Conservation (phyloP, 2,797 vertebrate genomes). For the Chrysocyon brachyurus region DNA sequence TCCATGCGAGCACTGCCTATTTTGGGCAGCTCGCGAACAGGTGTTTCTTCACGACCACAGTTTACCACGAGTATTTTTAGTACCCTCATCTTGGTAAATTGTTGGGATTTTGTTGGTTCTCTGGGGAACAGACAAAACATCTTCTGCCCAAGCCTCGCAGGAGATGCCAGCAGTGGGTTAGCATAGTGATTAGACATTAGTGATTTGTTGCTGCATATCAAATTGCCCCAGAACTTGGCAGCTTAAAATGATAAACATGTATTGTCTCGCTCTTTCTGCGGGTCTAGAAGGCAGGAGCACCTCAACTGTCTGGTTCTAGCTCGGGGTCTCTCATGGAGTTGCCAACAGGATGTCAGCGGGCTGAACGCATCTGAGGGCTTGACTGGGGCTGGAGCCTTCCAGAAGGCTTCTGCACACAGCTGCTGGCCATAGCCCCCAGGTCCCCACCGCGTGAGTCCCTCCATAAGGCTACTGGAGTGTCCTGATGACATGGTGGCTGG, state of each 20-base stretch:
- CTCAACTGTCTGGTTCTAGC: neutral
- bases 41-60: slow-evolving; percentile 83
- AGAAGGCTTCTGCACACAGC: neutral
- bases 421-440: neutral
- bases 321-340: neutral
- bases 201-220: neutral
- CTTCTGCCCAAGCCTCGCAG: neutral
- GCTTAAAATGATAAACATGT: neutral
- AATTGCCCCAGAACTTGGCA: neutral
- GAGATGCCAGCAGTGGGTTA: neutral
- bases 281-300: neutral
- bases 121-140: slow-evolving; percentile 57
- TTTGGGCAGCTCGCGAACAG: slow-evolving; percentile 78
- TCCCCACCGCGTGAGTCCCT: neutral
- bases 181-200: neutral
- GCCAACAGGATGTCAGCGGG: too few species aligned
- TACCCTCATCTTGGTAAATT: slow-evolving; percentile 63
- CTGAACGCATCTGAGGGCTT: neutral
- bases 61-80: slow-evolving; percentile 65
- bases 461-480: neutral
- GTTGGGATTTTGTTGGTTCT: slow-evolving; percentile 38
- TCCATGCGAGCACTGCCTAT: slow-evolving; percentile 83
- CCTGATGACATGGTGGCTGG: neutral
- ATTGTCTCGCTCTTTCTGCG: neutral
- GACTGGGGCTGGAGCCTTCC: neutral